Evolutionary conservation across 2,113 vertebrate genomes (phyloP), one percentile per base, ranked within the genome.

Genomic region (Archocentrus centrarchus): DNA sequence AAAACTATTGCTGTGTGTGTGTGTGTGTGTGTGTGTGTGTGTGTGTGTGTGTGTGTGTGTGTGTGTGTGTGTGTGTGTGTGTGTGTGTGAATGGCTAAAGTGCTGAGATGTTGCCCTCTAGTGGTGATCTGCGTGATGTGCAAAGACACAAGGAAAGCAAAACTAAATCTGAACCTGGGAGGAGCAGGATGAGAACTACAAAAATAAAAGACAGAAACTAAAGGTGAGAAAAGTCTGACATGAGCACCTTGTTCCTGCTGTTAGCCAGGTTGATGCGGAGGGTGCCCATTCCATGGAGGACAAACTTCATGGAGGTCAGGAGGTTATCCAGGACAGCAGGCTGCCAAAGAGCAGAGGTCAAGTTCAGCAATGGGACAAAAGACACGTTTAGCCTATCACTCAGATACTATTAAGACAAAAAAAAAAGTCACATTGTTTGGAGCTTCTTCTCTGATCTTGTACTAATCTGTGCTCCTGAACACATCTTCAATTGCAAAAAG

Each of bases 271-370:
- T 96, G 86, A 97, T 95, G 15, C 96, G 86, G 10, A 97, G 94
- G 44, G 95, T 39, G 0, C 96, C 96, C 96, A 97, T 97, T 27
- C 96, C 95, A 1, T 96, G 94, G 53, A 96, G 95, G 60, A 97
- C 96, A 85, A 96, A 96, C 91, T 96, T 97, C 95, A 97, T 96
- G 30, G 96, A 96, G 73, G 94, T 96, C 83, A 97, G 91, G 30
- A 97, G 96, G 89, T 97, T 97, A 88, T 96, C 96, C 83, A 97
- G 88, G n/a, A 97, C 96, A 0, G 96, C 95, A 13, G 95, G 94
- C 96, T 97, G 89, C 8, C n/a, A 86, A 44, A 73, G 77, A 30
- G 62, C 20, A 83, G 3, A 79, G 73, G 70, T 73, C 35, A 91
- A n/a, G 18, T 50, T 59, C 27, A 73, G 7, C 27, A 47, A 32